Evolutionary conservation across 1,140 invertebrate genomes (phyloP).

Genomic region (Lordiphosa mommai): DNA sequence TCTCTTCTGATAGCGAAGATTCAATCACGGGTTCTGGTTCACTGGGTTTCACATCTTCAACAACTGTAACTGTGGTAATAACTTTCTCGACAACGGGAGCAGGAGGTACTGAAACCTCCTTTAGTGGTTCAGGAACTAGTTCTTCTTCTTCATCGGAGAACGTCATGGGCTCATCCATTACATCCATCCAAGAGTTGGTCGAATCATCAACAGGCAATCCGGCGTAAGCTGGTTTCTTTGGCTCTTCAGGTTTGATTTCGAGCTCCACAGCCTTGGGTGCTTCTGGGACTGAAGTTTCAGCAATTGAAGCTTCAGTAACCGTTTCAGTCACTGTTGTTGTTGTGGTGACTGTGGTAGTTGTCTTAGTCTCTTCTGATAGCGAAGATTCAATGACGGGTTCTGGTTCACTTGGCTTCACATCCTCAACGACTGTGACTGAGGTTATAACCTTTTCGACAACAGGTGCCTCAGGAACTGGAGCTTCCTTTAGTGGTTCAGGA

Average conservation of each 20-base stretch:
- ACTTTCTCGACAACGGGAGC: background rate
- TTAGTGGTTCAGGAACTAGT: background rate
- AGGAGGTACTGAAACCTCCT: background rate
- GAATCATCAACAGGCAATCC: conserved; percentile 73
- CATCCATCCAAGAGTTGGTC: conserved; percentile 73
- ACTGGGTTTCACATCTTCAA: background rate
- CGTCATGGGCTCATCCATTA: conserved; percentile 81
- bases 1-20: background rate
- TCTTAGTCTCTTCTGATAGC: background rate
- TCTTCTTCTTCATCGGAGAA: conserved; percentile 80
- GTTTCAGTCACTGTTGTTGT: conserved; percentile 6
- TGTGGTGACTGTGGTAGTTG: background rate
- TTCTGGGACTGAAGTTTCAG: no score
- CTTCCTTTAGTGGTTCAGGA: background rate
- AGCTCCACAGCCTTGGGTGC: no score
- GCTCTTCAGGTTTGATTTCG: conserved; percentile 4
- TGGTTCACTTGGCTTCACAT: background rate
- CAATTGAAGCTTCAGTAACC: no score
- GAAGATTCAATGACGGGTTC: background rate
- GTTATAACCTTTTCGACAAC: background rate
- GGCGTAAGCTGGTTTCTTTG: conserved; percentile 45
- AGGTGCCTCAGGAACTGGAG: background rate
- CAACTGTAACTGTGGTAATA: background rate
- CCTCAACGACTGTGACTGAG: background rate
- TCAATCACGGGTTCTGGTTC: background rate